Evolutionary conservation across 2,888 invertebrate genomes (phyloP).

Genomic region (Hydroisotoma schaefferi): DNA sequence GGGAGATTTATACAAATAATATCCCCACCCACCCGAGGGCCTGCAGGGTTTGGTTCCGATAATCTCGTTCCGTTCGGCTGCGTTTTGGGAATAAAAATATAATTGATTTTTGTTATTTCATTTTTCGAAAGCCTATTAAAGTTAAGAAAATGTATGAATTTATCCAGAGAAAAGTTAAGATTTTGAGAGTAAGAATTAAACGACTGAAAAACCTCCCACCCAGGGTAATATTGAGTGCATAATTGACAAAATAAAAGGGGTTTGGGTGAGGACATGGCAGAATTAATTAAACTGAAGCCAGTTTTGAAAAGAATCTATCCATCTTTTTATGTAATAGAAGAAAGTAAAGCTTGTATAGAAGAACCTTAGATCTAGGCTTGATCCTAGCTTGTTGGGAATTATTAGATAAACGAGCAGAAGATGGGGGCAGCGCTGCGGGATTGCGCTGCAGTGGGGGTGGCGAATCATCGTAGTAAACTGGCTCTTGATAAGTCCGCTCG

Average conservation of each 20-base stretch:
- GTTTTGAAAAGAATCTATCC: too few species aligned
- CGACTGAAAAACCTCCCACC: background rate
- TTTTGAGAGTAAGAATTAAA: background rate
- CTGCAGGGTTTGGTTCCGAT: conserved; percentile 9
- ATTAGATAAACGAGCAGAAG: conserved; percentile 21
- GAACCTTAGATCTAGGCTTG: conserved; percentile 1
- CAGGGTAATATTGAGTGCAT: background rate
- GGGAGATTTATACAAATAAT: background rate
- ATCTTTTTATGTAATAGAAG: too few species aligned
- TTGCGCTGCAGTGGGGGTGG: conserved; percentile 21
- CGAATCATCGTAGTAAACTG: conserved; percentile 25
- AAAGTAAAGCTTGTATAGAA: too few species aligned
- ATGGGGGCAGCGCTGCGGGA: background rate
- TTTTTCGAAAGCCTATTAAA: too few species aligned
- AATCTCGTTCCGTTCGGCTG: conserved; percentile 2
- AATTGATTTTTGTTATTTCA: too few species aligned
- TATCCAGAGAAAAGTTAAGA: too few species aligned
- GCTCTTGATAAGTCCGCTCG: conserved; percentile 16
- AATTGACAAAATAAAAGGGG: background rate
- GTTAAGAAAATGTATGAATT: too few species aligned
- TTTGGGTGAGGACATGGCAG: too few species aligned
- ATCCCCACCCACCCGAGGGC: conserved; percentile 6
- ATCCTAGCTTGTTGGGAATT: background rate
- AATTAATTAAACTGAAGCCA: too few species aligned
- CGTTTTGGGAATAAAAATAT: background rate